A percentile compares a stretch with the other conserved stretches of the same genome.
phyloP scores from a whole-genome alignment of 2,113 vertebrate genomes.

The Pygoscelis antarcticus region DNA sequence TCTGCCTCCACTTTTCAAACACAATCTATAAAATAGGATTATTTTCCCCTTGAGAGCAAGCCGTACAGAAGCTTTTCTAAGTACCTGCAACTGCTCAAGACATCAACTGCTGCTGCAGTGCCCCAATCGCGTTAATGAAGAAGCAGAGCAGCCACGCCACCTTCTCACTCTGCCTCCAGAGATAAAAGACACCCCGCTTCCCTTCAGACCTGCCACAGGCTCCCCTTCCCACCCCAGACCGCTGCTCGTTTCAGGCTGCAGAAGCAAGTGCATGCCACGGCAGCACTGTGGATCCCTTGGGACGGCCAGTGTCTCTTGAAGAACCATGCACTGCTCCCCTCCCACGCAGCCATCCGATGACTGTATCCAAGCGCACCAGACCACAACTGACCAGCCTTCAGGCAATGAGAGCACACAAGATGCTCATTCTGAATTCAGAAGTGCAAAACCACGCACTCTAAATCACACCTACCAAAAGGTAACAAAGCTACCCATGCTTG shows the following conservation, averaged over 20 bases:
- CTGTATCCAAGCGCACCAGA: fast-evolving
- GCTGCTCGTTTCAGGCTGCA: not conserved
- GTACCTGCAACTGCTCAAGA: not conserved
- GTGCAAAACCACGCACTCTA: not conserved
- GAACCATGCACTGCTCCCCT: not conserved
- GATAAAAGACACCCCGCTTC: no score
- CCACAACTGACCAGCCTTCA: not conserved
- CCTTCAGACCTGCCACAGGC: not conserved
- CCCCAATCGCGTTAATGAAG: fast-evolving
- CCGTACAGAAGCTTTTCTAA: not conserved
- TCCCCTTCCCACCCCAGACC: not conserved
- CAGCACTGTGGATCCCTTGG: fast-evolving
- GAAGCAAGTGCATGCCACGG: fast-evolving
- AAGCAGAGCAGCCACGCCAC: not conserved
- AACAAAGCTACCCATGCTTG: fast-evolving
- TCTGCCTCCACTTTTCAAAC: constrained; percentile 2
- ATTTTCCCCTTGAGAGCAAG: not conserved
- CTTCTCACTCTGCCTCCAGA: fast-evolving
- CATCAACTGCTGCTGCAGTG: fast-evolving
- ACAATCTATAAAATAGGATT: constrained; percentile 6
- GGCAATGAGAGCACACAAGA: fast-evolving
- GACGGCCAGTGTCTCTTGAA: fast-evolving
- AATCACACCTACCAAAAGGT: no score
- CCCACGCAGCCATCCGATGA: fast-evolving
- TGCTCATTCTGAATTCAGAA: not conserved